Evolutionary conservation across 2,888 invertebrate genomes (phyloP), one percentile per base, ranked within the genome.

Genomic region (Napeogenes sylphis): DNA sequence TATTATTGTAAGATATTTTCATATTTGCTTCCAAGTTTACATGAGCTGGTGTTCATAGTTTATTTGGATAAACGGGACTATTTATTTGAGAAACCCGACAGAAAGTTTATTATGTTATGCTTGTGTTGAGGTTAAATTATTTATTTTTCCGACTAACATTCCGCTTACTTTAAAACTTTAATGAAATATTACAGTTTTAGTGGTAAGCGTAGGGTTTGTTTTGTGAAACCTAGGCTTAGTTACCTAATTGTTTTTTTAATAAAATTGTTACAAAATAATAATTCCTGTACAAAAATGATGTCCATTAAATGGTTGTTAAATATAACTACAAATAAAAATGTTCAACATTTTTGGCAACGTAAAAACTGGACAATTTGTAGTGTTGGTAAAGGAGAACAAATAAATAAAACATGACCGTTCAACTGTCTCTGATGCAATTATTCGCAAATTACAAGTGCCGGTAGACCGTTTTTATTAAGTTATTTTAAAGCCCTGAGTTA

Each of bases 401-500:
- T 56, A 60, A 60, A 59, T 45, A 46, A 59, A 55, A 45, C 54
- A 30, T 10, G 46, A 4, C 14, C 32, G 47, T 33, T 55, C 51
- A 42, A 32, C 53, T 59, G 56, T 59, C 54, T 57, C 61, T 64
- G 64, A 66, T 64, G 55, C 51, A 62, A 66, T 66, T 66, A 66
- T 57, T 33, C 55, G 53, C 61, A 61, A 66, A 62, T 63, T 63
- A 62, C 66, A 68, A 62, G 61, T 64, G 61, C 46, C 63, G 46
- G 55, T 58, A 57, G 61, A 57, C 56, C 61, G 59, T 45, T 46
- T 66, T 68, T 59, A 68, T 66, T 53, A 58, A 61, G 67, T 65
- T 64, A 63, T 66, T 64, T 62, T 57, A 63, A 68, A 66, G 66
- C 60, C 47, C 56, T 61, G 57, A 62, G 42, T 56, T 66, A 56